Evolutionary conservation across 2,797 vertebrate genomes (phyloP), one percentile per base, ranked within the genome.

Genomic region (Argyrosomus regius): DNA sequence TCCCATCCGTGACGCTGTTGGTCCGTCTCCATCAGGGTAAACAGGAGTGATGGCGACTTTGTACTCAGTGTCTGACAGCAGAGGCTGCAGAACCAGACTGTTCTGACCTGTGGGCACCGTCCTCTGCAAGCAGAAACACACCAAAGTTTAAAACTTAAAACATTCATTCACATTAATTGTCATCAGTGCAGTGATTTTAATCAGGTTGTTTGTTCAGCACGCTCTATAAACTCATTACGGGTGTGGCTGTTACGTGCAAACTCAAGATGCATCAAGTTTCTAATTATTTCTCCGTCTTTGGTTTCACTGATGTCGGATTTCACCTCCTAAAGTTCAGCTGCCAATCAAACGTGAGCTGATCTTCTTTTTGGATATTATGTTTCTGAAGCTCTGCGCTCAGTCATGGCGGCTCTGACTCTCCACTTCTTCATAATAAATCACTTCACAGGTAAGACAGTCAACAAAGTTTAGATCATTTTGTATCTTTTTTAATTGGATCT

Each of bases 31-130:
- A 0, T 96, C 95, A 0, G 87, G 18, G 69, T 99, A 99, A 50
- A 99, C 81, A 0, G 97, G 96, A 0, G 96, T 97, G 75, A 99
- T 68, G 0, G 96, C 92, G 28, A 99, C 92, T 80, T 96, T 96
- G 88, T 99, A 99, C 77, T 97, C 96, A 0, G 96, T 98, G 73
- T 98, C 95, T 0, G 98, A 94, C 45, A 97, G 94, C 66, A 99
- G 94, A 9, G 97, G 90, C 88, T 97, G 98, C 81, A 99, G 94
- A 0, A 97, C 67, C 65, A 98, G 84, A 2, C 88, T 94, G 76
- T 66, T 97, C 92, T 98, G 96, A 13, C 78, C 93, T 0, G 92
- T 88, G 0, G 97, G 95, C 31, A 98, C 96, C 83, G 96, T 96
- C 49, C 96, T 92, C 98, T 99, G 83, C 0, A 87, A 10, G 4